Conservation (phyloP, 2,888 invertebrate genomes). For the Drosophila rubida region DNA sequence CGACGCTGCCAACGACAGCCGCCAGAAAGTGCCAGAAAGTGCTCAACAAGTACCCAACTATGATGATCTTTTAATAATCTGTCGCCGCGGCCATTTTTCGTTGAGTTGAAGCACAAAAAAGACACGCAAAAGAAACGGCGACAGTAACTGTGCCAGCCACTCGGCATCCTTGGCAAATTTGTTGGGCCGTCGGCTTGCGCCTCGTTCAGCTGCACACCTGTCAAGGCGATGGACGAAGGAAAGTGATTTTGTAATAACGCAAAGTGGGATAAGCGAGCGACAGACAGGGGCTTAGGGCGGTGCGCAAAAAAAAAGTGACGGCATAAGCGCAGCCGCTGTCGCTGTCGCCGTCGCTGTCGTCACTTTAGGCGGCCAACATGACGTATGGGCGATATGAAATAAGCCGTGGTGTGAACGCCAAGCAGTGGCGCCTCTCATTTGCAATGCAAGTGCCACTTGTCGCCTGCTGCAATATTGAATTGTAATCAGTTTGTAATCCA, state of each 20-base stretch:
- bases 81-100: background rate
- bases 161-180: slow-evolving; percentile 8
- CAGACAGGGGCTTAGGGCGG: background rate
- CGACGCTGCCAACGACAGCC: slow-evolving; percentile 21
- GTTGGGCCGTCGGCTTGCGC: slow-evolving; percentile 6
- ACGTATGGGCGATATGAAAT: slow-evolving; percentile 66
- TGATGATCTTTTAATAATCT: slow-evolving; percentile 4
- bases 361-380: slow-evolving; percentile 36
- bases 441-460: slow-evolving; percentile 26
- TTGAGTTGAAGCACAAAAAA: slow-evolving; percentile 2
- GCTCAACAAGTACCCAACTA: slow-evolving; percentile 8
- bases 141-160: slow-evolving; percentile 15
- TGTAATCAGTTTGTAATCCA: slow-evolving; percentile 12
- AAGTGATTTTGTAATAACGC: slow-evolving; percentile 68
- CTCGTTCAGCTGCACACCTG: slow-evolving; percentile 25
- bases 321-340: slow-evolving; percentile 30
- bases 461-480: slow-evolving; percentile 27
- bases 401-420: slow-evolving; percentile 51
- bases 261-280: slow-evolving; percentile 37
- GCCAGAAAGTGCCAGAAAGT: background rate
- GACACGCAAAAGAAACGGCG: slow-evolving; percentile 28
- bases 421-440: slow-evolving; percentile 45
- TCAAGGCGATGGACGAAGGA: slow-evolving; percentile 20
- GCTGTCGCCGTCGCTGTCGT: slow-evolving; percentile 12
- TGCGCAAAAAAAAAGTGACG: slow-evolving; percentile 17